Base-by-base conservation (phyloP, 2,888 invertebrate genomes). In the Leptinotarsa tumamoca region DNA sequence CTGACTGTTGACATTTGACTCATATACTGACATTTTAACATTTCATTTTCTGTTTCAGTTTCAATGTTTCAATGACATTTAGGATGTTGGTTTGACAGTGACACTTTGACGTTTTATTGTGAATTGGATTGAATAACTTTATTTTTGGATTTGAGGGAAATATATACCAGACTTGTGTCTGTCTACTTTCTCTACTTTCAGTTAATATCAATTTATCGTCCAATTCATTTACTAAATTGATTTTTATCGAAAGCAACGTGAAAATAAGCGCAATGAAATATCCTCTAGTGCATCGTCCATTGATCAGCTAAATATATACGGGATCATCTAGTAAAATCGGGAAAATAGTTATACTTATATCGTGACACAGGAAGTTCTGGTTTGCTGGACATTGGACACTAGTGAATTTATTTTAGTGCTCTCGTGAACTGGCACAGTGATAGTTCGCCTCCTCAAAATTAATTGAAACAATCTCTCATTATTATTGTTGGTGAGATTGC, bases 261-360 rank as follows among this genome's bases (percentile, higher is more conserved):
- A 15, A 58, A 58, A 58, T 21, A 3, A 14, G 14, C 4, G 14
- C 58, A 58, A 21, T 23, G 14, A 23, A 58, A 14, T 58, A 58
- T 58, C 23, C 58, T 58, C 23, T 63, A n/a, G 18, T 33, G 27
- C 17, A 33, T 63, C 63, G 63, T 63, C 63, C 63, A 63, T 63
- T 63, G 43, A 63, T 63, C 63, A 63, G 63, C 43, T 63, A 33
- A 63, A 63, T 63, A 63, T 63, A 63, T 33, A 63, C 63, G 43
- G 63, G n/a, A n/a, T 43, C 63, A 4, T 43, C 63, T 14, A 43
- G 43, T 33, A 63, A 63, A 63, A 43, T 63, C 63, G 63, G 63
- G 33, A 63, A 33, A 33, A n/a, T 33, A 15, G 63, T 63, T 61
- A 43, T 43, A 43, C 43, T 33, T 63, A 43, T 43, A 33, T 33